phyloP scores from a whole-genome alignment of 2,888 invertebrate species.

The Diloba caeruleocephala region DNA sequence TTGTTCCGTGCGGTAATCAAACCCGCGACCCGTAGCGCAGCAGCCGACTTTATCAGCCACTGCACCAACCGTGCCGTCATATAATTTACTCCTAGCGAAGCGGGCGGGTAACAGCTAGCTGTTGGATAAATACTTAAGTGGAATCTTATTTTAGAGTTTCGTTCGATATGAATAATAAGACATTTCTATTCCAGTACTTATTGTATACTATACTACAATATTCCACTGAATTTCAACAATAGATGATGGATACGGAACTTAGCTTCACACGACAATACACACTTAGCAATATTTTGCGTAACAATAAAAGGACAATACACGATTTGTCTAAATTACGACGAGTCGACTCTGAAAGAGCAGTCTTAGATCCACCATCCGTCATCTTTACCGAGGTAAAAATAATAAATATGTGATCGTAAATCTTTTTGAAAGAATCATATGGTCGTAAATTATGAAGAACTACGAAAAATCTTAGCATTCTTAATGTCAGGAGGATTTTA shows the following conservation, averaged over 20 bases:
- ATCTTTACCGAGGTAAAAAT: slow-evolving; percentile 42
- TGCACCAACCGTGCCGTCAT: too few relatives aligned
- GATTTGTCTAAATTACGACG: slow-evolving; percentile 46
- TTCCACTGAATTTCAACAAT: too few relatives aligned
- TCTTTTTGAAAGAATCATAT: slow-evolving; percentile 46
- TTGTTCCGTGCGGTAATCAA: too few relatives aligned
- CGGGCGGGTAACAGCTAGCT: too few relatives aligned
- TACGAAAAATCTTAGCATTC: slow-evolving; percentile 47
- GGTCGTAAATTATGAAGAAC: slow-evolving; percentile 48
- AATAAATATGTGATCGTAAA: slow-evolving; percentile 45
- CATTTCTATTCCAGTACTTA: too few relatives aligned
- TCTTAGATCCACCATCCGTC: slow-evolving; percentile 37
- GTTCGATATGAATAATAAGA: too few relatives aligned
- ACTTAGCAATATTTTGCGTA: background rate
- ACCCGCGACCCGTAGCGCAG: too few relatives aligned
- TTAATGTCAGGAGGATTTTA: slow-evolving; percentile 45
- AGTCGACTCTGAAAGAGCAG: slow-evolving; percentile 34
- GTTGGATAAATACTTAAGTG: too few relatives aligned
- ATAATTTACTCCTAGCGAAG: too few relatives aligned
- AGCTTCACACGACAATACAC: background rate
- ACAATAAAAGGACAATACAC: slow-evolving; percentile 34
- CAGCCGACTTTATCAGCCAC: too few relatives aligned
- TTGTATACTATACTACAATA: too few relatives aligned
- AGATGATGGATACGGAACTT: slow-evolving; percentile 9
- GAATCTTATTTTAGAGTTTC: too few relatives aligned